Evolutionary conservation across 2,113 vertebrate genomes (phyloP).

Genomic region (Rostratula benghalensis): DNA sequence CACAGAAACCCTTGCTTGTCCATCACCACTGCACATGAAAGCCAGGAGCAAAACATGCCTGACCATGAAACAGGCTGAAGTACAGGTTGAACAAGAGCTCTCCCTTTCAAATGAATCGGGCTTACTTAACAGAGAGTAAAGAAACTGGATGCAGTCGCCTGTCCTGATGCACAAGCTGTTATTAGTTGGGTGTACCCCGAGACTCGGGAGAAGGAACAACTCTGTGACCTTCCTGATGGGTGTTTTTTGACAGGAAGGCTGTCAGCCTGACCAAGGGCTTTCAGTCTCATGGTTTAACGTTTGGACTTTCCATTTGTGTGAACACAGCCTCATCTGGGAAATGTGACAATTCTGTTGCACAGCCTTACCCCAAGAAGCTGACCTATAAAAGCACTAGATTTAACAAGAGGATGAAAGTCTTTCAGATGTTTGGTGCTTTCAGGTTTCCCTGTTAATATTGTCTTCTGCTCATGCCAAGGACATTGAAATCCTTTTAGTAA

Average conservation of each 20-base stretch:
- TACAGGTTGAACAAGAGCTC: constrained; percentile 39
- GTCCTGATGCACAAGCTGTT: background rate
- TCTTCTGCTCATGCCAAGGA: background rate
- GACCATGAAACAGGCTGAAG: background rate
- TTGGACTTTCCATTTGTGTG: background rate
- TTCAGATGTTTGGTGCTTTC: background rate
- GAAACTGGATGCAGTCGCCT: background rate
- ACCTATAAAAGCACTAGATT: background rate
- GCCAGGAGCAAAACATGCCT: background rate
- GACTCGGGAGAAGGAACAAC: background rate
- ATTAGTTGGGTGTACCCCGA: background rate
- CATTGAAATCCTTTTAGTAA: background rate
- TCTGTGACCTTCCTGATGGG: background rate
- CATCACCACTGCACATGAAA: background rate
- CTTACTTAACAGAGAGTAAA: background rate
- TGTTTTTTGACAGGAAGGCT: background rate
- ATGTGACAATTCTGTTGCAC: background rate
- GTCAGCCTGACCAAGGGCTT: background rate
- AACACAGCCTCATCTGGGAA: background rate
- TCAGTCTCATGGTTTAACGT: background rate
- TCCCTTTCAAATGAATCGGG: background rate
- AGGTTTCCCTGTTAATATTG: background rate
- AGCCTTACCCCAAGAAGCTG: background rate
- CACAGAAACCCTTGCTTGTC: background rate
- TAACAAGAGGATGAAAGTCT: background rate